phyloP scores from a whole-genome alignment of 2,888 invertebrate species.

The Clanis bilineata region DNA sequence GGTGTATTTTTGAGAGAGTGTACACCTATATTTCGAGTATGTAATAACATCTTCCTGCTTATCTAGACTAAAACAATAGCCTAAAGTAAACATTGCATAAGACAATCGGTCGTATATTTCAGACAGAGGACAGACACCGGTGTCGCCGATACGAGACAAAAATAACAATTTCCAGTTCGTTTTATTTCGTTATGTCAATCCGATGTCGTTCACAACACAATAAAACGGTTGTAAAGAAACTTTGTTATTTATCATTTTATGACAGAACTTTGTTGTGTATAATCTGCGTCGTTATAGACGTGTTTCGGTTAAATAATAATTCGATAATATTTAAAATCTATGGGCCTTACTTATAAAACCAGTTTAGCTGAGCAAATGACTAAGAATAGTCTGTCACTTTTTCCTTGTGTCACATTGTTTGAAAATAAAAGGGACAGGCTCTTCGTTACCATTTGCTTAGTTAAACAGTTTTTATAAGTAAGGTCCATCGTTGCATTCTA shows the following conservation, averaged over 20 bases:
- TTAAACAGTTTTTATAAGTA: too few relatives aligned
- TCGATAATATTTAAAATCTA: too few relatives aligned
- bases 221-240: not conserved
- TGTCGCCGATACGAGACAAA: not conserved
- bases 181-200: constrained; percentile 8
- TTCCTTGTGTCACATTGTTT: too few relatives aligned
- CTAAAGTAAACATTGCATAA: not conserved
- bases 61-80: not conserved
- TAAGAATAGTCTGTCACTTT: too few relatives aligned
- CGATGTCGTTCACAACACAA: not conserved
- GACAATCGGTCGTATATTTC: not conserved
- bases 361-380: too few relatives aligned
- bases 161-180: not conserved
- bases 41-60: not conserved
- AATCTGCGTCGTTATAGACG: not conserved
- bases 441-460: too few relatives aligned
- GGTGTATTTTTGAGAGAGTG: too few relatives aligned
- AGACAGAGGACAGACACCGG: not conserved
- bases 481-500: too few relatives aligned
- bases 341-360: too few relatives aligned
- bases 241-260: not conserved
- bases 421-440: too few relatives aligned
- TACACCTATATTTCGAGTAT: not conserved
- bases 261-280: not conserved
- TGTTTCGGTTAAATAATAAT: too few relatives aligned